phyloP scores from a whole-genome alignment of 92 coral and sea anemone species.

The Siderastrea radians region DNA sequence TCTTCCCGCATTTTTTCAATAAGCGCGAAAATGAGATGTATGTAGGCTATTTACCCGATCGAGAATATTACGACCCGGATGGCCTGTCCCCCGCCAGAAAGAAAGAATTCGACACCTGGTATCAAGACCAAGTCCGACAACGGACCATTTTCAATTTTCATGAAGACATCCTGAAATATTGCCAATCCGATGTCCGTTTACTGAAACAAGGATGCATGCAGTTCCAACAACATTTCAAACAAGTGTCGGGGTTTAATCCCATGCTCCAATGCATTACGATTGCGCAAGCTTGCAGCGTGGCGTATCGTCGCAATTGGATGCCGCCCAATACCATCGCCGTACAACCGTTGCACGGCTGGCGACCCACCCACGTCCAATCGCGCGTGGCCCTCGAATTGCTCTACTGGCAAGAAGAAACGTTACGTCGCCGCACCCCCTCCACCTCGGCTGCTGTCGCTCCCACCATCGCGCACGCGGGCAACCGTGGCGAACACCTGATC shows the following conservation, averaged over 20 bases:
- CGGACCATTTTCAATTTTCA: neutral
- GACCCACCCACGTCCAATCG: neutral
- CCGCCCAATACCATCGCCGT: neutral
- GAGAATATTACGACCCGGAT: constrained; percentile 19
- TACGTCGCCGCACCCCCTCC: neutral
- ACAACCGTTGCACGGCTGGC: neutral
- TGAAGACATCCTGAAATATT: neutral
- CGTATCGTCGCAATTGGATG: neutral
- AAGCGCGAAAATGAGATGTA: neutral
- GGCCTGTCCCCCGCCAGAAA: constrained; percentile 1
- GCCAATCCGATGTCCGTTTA: neutral
- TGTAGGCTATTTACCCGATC: too few species aligned
- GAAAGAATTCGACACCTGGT: constrained; percentile 31
- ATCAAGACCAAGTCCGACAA: neutral
- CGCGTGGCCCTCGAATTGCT: neutral
- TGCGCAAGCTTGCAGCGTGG: neutral
- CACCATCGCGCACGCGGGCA: neutral
- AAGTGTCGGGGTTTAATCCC: neutral
- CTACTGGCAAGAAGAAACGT: neutral
- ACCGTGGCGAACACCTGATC: too few species aligned
- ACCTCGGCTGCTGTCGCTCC: neutral
- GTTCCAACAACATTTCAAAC: neutral
- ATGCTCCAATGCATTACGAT: neutral
- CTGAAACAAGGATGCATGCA: neutral
- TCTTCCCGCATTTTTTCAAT: constrained; percentile 45